Evolutionary conservation across 1,140 invertebrate genomes (phyloP).

Genomic region (Doryteuthis pealeii): DNA sequence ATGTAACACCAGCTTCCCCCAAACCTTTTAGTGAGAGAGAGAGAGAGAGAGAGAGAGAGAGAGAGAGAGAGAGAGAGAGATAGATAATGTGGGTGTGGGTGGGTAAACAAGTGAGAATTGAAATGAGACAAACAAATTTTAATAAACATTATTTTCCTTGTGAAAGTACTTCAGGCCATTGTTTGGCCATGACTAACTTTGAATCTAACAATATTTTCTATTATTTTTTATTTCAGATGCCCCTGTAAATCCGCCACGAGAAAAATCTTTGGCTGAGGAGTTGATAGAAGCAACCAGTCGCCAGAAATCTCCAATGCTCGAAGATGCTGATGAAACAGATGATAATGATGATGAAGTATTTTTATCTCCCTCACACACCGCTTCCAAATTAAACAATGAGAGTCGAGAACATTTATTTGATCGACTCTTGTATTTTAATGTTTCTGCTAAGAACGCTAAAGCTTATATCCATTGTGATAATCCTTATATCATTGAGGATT

Average conservation of each 20-base stretch:
- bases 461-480: slow-evolving; percentile 35
- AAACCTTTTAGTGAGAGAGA: no score
- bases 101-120: no score
- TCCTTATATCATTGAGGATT: slow-evolving; percentile 32
- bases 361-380: slow-evolving; percentile 18
- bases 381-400: background rate
- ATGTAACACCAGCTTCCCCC: no score
- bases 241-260: slow-evolving; percentile 15
- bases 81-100: no score
- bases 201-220: no score
- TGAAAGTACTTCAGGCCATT: no score
- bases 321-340: background rate
- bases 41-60: no score
- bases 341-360: slow-evolving; percentile 27
- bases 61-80: no score
- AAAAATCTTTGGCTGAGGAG: slow-evolving; percentile 47
- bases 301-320: background rate
- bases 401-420: slow-evolving; percentile 17
- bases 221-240: background rate
- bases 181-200: no score
- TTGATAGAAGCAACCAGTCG: slow-evolving; percentile 40
- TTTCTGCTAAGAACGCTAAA: slow-evolving; percentile 29
- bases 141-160: no score
- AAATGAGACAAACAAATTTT: no score
- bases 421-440: slow-evolving; percentile 29